A percentile compares a stretch with the other conserved stretches of the same genome.
phyloP scores from a whole-genome alignment of 2,113 vertebrate genomes.

The Pandion haliaetus region DNA sequence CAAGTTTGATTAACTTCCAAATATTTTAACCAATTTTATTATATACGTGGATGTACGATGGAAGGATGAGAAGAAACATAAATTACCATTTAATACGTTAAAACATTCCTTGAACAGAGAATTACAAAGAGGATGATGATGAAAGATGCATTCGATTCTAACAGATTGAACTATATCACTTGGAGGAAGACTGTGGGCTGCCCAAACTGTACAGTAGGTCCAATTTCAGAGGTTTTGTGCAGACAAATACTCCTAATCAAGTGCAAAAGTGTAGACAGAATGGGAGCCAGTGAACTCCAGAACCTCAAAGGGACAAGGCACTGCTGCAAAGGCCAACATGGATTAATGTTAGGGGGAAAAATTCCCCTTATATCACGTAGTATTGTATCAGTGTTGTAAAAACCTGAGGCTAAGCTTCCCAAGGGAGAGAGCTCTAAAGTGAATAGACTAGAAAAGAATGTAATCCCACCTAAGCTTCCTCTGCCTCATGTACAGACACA shows the following conservation, averaged over 20 bases:
- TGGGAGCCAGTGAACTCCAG: neutral
- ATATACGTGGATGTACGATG: rapidly evolving
- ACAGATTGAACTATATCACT: neutral
- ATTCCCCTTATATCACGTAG: neutral
- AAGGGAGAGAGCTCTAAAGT: slow-evolving; percentile 8
- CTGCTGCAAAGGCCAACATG: neutral
- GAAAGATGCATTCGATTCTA: neutral
- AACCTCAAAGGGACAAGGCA: neutral
- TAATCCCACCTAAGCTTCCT: slow-evolving; percentile 25
- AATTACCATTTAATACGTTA: neutral
- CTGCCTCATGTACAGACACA: neutral
- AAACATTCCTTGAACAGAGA: slow-evolving; percentile 1
- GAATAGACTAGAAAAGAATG: slow-evolving; percentile 9
- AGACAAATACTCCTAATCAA: neutral
- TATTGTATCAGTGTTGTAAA: neutral
- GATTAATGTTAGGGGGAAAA: neutral
- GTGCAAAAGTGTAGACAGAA: neutral
- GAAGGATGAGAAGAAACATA: neutral
- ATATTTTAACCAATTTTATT: neutral
- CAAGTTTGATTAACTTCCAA: neutral
- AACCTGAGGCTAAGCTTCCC: slow-evolving; percentile 10
- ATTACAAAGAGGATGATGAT: neutral
- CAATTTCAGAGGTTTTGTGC: neutral
- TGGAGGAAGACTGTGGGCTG: neutral
- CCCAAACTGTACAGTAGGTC: neutral